Conservation (phyloP, 2,888 invertebrate genomes). For the Nemotelus nigrinus region DNA sequence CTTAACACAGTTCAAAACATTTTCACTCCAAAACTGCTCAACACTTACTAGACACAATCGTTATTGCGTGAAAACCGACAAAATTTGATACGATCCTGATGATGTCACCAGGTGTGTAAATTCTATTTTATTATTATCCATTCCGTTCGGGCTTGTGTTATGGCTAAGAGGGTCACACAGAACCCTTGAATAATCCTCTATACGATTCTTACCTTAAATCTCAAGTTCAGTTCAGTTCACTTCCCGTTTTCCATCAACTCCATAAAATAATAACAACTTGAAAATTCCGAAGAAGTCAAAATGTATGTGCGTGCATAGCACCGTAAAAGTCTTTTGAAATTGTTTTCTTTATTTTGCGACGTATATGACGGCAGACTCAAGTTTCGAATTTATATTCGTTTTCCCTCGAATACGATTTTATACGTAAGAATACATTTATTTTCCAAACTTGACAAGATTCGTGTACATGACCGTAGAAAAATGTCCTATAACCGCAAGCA, state of each 20-base stretch:
- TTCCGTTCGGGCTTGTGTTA: background rate
- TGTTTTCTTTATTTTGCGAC: constrained; percentile 36
- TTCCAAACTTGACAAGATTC: background rate
- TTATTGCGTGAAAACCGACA: constrained; percentile 1
- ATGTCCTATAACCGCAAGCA: background rate
- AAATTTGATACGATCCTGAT: constrained; percentile 16
- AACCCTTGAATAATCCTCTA: background rate
- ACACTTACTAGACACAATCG: background rate
- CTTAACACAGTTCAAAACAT: background rate
- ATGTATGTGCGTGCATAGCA: constrained; percentile 31
- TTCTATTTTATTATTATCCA: constrained; percentile 42
- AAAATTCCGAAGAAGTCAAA: constrained; percentile 39
- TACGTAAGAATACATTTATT: no score
- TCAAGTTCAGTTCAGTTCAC: no score
- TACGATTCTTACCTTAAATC: background rate
- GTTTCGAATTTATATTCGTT: constrained; percentile 1
- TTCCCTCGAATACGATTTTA: background rate
- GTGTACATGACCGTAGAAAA: background rate
- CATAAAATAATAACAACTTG: constrained; percentile 42
- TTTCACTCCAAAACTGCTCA: constrained; percentile 9
- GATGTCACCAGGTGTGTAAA: constrained; percentile 43
- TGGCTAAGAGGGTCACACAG: background rate
- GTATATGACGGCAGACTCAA: constrained; percentile 22
- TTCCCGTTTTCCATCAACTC: constrained; percentile 24
- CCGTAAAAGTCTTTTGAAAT: constrained; percentile 41